phyloP scores from a whole-genome alignment of 2,888 invertebrate species.

The Monoplex corrugatus region DNA sequence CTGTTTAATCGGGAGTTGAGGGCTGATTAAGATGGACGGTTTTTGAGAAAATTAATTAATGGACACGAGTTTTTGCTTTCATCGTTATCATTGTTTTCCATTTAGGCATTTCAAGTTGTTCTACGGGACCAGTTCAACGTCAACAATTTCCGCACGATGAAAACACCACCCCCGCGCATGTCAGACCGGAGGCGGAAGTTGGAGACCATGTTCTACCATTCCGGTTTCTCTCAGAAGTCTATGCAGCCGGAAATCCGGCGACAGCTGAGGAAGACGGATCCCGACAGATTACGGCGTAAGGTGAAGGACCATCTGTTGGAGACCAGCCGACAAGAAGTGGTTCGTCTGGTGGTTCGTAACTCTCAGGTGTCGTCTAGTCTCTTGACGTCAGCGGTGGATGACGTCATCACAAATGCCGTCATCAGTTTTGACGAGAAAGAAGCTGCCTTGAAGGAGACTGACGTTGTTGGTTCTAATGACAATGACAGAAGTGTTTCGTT shows the following conservation, averaged over 20 bases:
- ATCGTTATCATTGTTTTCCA: neutral
- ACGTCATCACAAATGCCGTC: no score
- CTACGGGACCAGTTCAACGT: slow-evolving; percentile 45
- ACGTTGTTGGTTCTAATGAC: neutral
- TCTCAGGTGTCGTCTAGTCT: neutral
- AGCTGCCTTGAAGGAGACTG: neutral
- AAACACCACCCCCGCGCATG: slow-evolving; percentile 45
- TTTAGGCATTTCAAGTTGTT: slow-evolving; percentile 43
- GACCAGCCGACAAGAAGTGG: slow-evolving; percentile 45
- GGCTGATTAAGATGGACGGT: no score
- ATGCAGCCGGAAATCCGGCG: slow-evolving; percentile 49
- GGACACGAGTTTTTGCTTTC: neutral
- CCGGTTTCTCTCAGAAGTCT: slow-evolving; percentile 45
- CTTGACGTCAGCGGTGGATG: slow-evolving; percentile 22
- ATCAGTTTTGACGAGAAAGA: neutral
- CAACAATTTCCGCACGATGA: slow-evolving; percentile 45
- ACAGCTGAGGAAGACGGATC: slow-evolving; percentile 44
- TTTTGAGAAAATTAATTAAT: no score
- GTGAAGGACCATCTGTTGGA: slow-evolving; percentile 32
- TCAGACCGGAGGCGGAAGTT: slow-evolving; percentile 49
- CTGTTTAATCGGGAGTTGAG: no score
- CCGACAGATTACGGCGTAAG: neutral
- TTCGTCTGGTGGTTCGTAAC: slow-evolving; percentile 38
- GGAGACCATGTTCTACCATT: slow-evolving; percentile 50
- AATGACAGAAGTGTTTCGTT: neutral